Evolutionary conservation across 2,888 invertebrate species (phyloP).

Genomic region (Sabatieria punctata): DNA sequence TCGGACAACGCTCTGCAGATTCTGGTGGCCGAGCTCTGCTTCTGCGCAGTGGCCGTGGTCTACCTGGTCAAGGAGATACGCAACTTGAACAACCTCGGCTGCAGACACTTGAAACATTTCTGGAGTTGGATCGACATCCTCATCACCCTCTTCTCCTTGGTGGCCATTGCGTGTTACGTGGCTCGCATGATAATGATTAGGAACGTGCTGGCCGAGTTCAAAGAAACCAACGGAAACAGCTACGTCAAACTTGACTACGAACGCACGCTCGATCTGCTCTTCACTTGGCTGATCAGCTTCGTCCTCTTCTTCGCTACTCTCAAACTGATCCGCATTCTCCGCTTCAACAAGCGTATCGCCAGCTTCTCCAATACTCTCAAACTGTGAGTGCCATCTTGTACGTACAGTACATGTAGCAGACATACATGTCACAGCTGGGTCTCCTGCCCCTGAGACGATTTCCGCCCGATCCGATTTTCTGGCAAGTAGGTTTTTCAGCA

Average conservation of each 20-base stretch:
- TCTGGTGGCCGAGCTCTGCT: not conserved
- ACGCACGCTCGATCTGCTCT: conserved; percentile 32
- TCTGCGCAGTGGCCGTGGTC: not conserved
- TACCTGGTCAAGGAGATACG: not conserved
- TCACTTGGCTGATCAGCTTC: conserved; percentile 35
- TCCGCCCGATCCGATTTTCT: no score
- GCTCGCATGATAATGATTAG: conserved; percentile 31
- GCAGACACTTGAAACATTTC: not conserved
- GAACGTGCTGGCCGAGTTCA: conserved; percentile 31
- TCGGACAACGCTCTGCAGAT: not conserved
- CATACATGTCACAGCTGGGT: no score
- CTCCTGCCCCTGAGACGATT: no score
- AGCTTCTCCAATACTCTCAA: conserved; percentile 34
- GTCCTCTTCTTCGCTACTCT: conserved; percentile 38
- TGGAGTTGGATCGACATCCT: conserved; percentile 3
- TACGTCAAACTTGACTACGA: conserved; percentile 21
- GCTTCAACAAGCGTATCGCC: conserved; percentile 37
- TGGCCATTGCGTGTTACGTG: conserved; percentile 34
- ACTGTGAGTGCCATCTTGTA: not conserved
- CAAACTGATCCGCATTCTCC: conserved; percentile 37
- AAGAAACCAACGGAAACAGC: conserved; percentile 29
- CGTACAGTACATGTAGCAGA: no score
- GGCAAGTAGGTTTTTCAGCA: no score
- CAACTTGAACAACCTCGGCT: not conserved
- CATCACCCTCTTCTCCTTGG: conserved; percentile 32